Evolutionary conservation across 2,888 invertebrate genomes (phyloP).

Genomic region (Cosmia pyralina): DNA sequence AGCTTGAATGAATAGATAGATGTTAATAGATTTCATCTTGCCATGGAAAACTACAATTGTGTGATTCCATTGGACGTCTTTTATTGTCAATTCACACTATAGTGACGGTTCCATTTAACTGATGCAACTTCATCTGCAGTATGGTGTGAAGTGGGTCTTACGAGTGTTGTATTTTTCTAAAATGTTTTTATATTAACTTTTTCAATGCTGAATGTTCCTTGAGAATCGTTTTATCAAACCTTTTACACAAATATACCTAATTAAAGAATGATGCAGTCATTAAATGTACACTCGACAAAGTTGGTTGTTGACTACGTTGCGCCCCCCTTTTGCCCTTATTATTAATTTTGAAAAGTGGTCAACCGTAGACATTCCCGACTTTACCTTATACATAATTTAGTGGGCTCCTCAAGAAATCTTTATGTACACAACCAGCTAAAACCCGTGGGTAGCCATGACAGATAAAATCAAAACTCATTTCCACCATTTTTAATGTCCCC

Average conservation of each 20-base stretch:
- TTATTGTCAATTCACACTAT: constrained; percentile 57
- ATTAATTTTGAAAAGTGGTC: background rate
- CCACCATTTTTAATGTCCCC: constrained; percentile 66
- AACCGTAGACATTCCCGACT: background rate
- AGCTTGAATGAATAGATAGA: constrained; percentile 24
- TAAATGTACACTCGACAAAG: background rate
- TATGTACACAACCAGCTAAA: constrained; percentile 33
- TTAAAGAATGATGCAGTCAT: background rate
- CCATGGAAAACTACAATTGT: background rate
- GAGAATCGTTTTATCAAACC: background rate
- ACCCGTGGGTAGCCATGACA: constrained; percentile 66
- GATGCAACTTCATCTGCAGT: constrained; percentile 51
- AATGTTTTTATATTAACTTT: background rate
- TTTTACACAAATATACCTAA: background rate
- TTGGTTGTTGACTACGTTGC: background rate
- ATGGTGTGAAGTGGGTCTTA: constrained; percentile 54
- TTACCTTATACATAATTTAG: constrained; percentile 35
- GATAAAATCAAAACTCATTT: constrained; percentile 71
- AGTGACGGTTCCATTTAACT: constrained; percentile 48
- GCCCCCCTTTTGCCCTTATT: background rate
- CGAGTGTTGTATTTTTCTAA: constrained; percentile 30
- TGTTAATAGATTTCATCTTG: constrained; percentile 46
- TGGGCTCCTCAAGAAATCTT: constrained; percentile 21
- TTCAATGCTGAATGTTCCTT: background rate
- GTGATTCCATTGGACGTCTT: constrained; percentile 46